Evolutionary conservation across 1,140 invertebrate species (phyloP), one percentile per base, ranked within the genome.

Genomic region (Leptinotarsa lineolata): DNA sequence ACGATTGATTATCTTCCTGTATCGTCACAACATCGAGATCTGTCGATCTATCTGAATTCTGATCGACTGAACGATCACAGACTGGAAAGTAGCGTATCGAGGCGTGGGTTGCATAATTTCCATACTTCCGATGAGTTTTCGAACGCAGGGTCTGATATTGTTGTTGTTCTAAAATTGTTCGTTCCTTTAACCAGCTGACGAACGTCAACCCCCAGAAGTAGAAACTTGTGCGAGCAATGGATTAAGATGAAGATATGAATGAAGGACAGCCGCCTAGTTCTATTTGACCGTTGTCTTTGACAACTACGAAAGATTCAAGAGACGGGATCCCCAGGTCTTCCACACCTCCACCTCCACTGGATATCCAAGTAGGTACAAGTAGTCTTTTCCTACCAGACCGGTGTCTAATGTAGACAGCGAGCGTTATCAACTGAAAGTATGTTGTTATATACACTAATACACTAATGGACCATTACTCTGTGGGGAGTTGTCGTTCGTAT

Each of bases 251-350:
- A 48, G 89, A 87, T 58, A 83, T 84, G 72, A 86, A 83, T 2
- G 88, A 89, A 74, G 86, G 86, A 39, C 83, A 81, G 66, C 87
- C 90, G 71, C 86, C 89, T 68, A 91, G 89, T 84, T 90, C 90
- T 45, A 88, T 89, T 54, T 90, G 88, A 30, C 90, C 91, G 0
- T 81, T 92, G 16, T 92, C 91, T 6, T 79, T 91, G 64, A 91
- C 91, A 3, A 91, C 89, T 4, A 76, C 78, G 48, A 83, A 81
- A 72, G 76, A 80, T 63, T 79, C 79, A 1, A 79, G 77, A 80
- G 86, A 81, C 15, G 84, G 84, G 30, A 84, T 80, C 63, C 82
- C 84, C 4, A 75, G 79, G 16, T 75, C 77, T 45, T 76, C 78
- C 3, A 74, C 79, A n/a, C 77, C 77, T 58, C 77, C 78, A 18